These are phyloP conservation scores for Campoplex nolae DNA, from an alignment of 2,888 invertebrate species.

Conservation along the genomic window DNA sequence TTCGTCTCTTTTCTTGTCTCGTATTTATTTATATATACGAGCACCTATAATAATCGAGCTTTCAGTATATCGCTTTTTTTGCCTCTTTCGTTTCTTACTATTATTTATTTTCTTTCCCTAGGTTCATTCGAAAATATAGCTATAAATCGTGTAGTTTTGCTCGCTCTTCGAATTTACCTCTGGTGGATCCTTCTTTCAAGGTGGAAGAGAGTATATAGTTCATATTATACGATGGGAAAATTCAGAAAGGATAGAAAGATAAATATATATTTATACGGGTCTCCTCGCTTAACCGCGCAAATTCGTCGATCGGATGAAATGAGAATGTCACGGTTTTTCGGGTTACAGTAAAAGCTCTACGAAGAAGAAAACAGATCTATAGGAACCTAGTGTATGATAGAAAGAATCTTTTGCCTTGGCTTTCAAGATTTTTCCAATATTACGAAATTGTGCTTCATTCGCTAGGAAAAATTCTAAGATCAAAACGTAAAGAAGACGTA, in stretches of 20 bases:
- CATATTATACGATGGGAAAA: conserved; percentile 36
- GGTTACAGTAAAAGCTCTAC: conserved; percentile 32
- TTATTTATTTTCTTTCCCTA: neutral
- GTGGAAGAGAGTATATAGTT: conserved; percentile 18
- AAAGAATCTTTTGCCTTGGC: conserved; percentile 12
- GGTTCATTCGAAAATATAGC: neutral
- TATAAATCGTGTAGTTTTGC: conserved; percentile 21
- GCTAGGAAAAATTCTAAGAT: neutral
- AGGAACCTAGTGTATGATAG: neutral
- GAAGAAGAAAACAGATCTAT: conserved; percentile 17
- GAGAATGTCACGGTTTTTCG: conserved; percentile 46
- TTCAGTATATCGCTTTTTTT: neutral
- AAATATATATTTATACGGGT: conserved; percentile 6
- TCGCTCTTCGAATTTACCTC: conserved; percentile 38
- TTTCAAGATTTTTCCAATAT: conserved; percentile 47
- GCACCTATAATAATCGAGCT: conserved; percentile 13
- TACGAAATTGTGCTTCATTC: conserved; percentile 2
- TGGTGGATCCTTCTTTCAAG: neutral
- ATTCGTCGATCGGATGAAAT: conserved; percentile 60
- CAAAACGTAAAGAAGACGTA: neutral
- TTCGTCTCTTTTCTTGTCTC: conserved; percentile 14
- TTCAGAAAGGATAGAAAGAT: conserved; percentile 3
- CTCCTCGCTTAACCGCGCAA: conserved; percentile 28
- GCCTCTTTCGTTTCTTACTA: neutral
- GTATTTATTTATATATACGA: conserved; percentile 4